Base-by-base conservation (phyloP, 2,888 invertebrate genomes). In the Lasioglossum calceatum region DNA sequence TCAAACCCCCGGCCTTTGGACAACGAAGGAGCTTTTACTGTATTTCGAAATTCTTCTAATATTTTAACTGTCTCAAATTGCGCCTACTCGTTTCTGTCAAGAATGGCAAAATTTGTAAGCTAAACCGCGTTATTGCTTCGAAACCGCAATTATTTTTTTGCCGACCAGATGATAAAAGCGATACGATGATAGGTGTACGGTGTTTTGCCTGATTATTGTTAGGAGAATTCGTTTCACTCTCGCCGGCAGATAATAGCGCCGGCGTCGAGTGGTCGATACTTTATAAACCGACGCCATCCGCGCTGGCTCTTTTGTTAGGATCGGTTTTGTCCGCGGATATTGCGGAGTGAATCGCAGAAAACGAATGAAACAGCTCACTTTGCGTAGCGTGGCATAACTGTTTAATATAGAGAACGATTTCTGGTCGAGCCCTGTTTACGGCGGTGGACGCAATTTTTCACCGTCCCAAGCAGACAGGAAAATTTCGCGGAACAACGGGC, bases 251-350 rank as follows among this genome's bases (percentile, higher is more conserved):
- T 39, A 70, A 23, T 70, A 39, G 27, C 67, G 7, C 54, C 64
- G 42, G 47, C 72, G 36, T 32, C 73, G 58, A 61, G 67, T 64
- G 84, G 79, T 84, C 76, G 84, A 85, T 79, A 77, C 39, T 77
- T 77, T 58, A 82, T 74, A 64, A 77, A 77, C 73, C 42, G 84
- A 67, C 73, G 42, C 58, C 47, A 42, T 73, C 85, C 73, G 70
- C 32, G 70, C 32, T 16, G 27, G 71, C 42, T 58, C 71, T 67
- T 39, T 67, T 67, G 78, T 79, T 76, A 23, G 42, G 42, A 47
- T 44, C 23, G 16, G 75, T 42, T 42, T 27, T 70, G 67, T 77
- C 47, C 16, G 16, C 16, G 16, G 8, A 23, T 74, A 76, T 70
- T 81, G 58, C 58, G 58, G 61, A 71, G 73, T 61, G 73, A 75